Percentiles rank a stretch among this genome's conserved stretches.
phyloP scores from a whole-genome alignment of 1,140 invertebrate species.

The Drosophila jambulina region DNA sequence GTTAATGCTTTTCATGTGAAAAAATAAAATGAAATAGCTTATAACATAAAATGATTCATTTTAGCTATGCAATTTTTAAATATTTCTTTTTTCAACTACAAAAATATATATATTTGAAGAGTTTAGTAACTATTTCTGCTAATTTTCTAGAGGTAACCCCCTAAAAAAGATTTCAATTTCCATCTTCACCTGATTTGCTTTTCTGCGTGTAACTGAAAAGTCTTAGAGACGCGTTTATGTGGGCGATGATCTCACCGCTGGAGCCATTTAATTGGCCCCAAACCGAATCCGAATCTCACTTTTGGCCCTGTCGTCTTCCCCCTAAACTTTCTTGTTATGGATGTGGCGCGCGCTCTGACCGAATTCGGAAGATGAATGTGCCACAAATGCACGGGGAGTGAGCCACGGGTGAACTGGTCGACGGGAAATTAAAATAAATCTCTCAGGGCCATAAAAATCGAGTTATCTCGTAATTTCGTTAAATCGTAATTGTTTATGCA shows the following conservation, averaged over 20 bases:
- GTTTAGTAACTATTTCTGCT: background rate
- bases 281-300: constrained; percentile 49
- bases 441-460: constrained; percentile 39
- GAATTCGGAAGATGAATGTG: constrained; percentile 78
- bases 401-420: constrained; percentile 15
- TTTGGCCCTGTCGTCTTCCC: constrained; percentile 35
- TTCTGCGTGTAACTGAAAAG: constrained; percentile 24
- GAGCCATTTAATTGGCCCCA: constrained; percentile 72
- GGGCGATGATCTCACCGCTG: constrained; percentile 77
- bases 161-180: background rate
- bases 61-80: background rate
- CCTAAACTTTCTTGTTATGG: constrained; percentile 49
- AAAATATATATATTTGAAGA: background rate
- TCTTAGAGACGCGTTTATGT: constrained; percentile 52
- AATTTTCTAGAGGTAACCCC: background rate
- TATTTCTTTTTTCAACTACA: background rate
- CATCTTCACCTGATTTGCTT: background rate
- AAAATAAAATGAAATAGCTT: background rate
- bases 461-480: constrained; percentile 51
- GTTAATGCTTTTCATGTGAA: background rate
- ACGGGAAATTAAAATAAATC: constrained; percentile 49
- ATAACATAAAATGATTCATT: background rate
- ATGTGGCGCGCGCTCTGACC: constrained; percentile 66
- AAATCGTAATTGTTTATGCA: constrained; percentile 56
- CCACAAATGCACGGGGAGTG: constrained; percentile 54